phyloP scores from a whole-genome alignment of 2,797 vertebrate genomes.

The Acanthurus tractus region DNA sequence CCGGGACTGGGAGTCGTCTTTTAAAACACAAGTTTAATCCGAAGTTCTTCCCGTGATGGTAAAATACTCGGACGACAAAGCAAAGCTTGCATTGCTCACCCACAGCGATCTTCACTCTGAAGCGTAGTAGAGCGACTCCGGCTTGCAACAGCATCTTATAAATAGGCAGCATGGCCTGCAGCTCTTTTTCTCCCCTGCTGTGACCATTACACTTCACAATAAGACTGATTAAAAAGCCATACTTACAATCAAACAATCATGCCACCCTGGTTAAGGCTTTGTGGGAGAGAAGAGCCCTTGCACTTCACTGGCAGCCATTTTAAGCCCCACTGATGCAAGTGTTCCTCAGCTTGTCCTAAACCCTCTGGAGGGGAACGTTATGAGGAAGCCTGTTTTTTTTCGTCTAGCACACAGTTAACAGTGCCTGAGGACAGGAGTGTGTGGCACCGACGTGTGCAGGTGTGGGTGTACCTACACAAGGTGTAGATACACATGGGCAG shows the following conservation, averaged over 20 bases:
- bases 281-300: conserved; percentile 54
- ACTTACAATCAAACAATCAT: conserved; percentile 78
- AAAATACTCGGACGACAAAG: conserved; percentile 55
- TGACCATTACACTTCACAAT: conserved; percentile 78
- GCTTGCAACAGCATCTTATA: conserved; percentile 54
- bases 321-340: conserved; percentile 71
- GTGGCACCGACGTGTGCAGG: conserved; percentile 55
- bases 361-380: conserved; percentile 68
- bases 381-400: conserved; percentile 53
- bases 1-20: conserved; percentile 63
- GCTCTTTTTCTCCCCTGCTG: conserved; percentile 67
- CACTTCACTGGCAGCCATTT: conserved; percentile 81
- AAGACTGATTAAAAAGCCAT: conserved; percentile 80
- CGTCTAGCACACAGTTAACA: conserved; percentile 59
- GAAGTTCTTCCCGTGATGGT: conserved; percentile 39
- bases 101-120: conserved; percentile 20
- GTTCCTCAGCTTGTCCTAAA: conserved; percentile 70
- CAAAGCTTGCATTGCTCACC: conserved; percentile 33
- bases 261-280: conserved; percentile 68
- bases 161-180: conserved; percentile 70
- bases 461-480: conserved; percentile 33
- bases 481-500: conserved; percentile 54
- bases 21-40: conserved; percentile 54
- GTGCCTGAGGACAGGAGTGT: conserved; percentile 63
- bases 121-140: conserved; percentile 8